Evolutionary conservation across 2,113 vertebrate species (phyloP).

Genomic region (Melanotaenia duboulayi): DNA sequence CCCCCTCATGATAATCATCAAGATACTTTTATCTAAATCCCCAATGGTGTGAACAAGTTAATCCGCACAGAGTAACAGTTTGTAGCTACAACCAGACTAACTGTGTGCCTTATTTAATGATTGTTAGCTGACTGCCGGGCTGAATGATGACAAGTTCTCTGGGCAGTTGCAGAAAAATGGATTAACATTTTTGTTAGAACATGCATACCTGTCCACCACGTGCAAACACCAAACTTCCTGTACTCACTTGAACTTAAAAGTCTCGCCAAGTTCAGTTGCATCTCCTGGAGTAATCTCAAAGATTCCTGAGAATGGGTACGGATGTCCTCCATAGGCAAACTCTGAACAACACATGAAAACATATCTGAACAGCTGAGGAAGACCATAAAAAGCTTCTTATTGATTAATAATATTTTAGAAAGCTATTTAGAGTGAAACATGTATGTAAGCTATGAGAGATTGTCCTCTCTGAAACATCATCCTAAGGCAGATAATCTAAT

Average conservation of each 20-base stretch:
- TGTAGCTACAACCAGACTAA: not conserved
- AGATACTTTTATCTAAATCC: not conserved
- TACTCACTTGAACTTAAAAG: conserved; percentile 99
- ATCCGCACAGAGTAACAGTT: not conserved
- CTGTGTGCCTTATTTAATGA: not conserved
- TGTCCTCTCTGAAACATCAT: conserved; percentile 1
- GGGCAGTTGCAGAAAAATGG: no score
- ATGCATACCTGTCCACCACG: not conserved
- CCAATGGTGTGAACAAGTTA: not conserved
- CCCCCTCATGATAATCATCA: no score
- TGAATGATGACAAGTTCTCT: not conserved
- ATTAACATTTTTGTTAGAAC: not conserved
- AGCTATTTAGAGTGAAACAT: not conserved
- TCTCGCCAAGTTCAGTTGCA: conserved; percentile 96
- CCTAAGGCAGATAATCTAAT: not conserved
- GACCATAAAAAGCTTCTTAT: not conserved
- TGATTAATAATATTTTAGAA: not conserved
- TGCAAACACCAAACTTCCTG: not conserved
- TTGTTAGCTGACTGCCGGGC: not conserved
- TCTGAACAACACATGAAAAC: conserved; percentile 77
- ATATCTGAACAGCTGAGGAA: not conserved
- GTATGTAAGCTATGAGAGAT: not conserved
- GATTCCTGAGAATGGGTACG: conserved; percentile 98
- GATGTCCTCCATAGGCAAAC: conserved; percentile 99
- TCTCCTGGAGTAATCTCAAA: conserved; percentile 98